Evolutionary conservation across 2,113 vertebrate species (phyloP).

Genomic region (Podiceps cristatus): DNA sequence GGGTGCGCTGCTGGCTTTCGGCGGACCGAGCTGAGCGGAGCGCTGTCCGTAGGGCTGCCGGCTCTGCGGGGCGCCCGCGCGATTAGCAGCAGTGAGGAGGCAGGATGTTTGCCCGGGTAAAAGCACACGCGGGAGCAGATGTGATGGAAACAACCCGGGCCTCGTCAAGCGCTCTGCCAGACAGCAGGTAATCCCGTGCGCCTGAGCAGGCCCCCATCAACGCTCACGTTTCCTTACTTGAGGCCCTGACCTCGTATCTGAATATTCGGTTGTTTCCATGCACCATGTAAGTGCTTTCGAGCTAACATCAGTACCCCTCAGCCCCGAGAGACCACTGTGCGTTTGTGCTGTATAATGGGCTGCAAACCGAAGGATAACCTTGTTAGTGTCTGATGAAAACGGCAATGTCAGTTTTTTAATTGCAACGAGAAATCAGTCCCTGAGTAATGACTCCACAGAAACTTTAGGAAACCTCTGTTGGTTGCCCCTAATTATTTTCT

Average conservation of each 20-base stretch:
- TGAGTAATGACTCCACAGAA: not conserved
- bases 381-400: not conserved
- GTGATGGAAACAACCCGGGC: not conserved
- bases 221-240: too few species aligned
- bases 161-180: not conserved
- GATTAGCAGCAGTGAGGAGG: too few species aligned
- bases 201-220: not conserved
- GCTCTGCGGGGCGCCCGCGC: not conserved
- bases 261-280: rapidly evolving
- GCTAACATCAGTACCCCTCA: too few species aligned
- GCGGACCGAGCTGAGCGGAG: rapidly evolving
- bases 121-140: not conserved
- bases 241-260: not conserved
- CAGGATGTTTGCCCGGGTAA: not conserved
- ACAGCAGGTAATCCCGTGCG: too few species aligned
- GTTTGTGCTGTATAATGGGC: not conserved
- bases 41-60: rapidly evolving
- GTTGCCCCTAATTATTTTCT: not conserved
- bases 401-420: not conserved
- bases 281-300: rapidly evolving
- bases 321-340: rapidly evolving
- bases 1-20: not conserved
- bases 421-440: not conserved
- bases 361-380: not conserved
- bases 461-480: not conserved